Percentiles rank a stretch among this genome's conserved stretches.
Evolutionary conservation across 2,797 vertebrate genomes (phyloP).

Genomic region (Trichosurus vulpecula): DNA sequence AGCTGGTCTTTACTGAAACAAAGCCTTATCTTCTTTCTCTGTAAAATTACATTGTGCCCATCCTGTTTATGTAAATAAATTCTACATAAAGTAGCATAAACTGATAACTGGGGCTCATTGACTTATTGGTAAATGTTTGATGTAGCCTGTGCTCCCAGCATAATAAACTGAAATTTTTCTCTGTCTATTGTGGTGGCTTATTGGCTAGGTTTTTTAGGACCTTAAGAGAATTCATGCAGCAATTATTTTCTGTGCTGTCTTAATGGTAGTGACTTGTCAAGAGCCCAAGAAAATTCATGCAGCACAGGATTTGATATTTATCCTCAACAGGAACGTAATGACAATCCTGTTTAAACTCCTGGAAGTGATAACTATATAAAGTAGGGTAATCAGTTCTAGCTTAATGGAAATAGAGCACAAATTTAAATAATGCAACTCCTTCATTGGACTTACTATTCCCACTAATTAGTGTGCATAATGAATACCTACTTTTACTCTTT

Average conservation of each 20-base stretch:
- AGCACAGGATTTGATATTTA: too few species aligned
- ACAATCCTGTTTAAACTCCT: too few species aligned
- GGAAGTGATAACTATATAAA: too few species aligned
- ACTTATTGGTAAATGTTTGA: background rate
- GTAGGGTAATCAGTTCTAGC: too few species aligned
- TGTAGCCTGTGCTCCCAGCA: background rate
- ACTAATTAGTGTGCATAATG: too few species aligned
- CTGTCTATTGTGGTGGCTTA: background rate
- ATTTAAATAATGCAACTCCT: too few species aligned
- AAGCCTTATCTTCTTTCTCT: background rate
- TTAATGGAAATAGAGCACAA: too few species aligned
- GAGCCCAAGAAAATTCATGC: too few species aligned
- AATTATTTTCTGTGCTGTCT: background rate
- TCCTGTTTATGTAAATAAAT: background rate
- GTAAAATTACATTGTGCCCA: background rate
- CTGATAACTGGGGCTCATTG: background rate
- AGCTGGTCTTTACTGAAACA: background rate
- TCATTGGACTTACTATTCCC: too few species aligned
- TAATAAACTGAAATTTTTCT: background rate
- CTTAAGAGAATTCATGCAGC: background rate
- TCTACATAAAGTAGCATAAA: background rate
- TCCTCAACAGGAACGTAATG: too few species aligned
- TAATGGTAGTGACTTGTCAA: background rate
- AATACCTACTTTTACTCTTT: too few species aligned
- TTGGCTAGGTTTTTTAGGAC: background rate